Base-by-base conservation (phyloP, 2,888 invertebrate genomes). In the Eremobia ochroleuca region DNA sequence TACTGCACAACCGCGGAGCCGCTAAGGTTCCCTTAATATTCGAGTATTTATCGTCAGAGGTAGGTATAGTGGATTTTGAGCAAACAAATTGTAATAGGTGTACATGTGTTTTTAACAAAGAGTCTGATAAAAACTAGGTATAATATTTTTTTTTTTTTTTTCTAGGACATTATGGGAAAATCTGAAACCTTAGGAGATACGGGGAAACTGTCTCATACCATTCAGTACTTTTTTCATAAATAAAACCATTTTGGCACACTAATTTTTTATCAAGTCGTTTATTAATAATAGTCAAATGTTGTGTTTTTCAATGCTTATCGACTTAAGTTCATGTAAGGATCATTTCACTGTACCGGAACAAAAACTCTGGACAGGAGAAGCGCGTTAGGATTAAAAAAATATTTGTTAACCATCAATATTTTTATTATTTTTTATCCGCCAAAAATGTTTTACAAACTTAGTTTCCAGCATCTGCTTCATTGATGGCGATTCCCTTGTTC, bases 1-100 rank as follows among this genome's bases (percentile, higher is more conserved):
- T 85, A 59, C 83, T 62, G 21, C 18, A 55, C 40, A 21, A 40
- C 59, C 52, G 37, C 66, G 13, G 28, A 69, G n/a, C 70, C 5
- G 37, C n/a, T 21, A 43, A 73, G 65, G 43, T 81, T 61, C 58
- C 28, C 52, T 66, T 65, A 65, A 85, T 61, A 62, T 69, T 61
- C 43, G 13, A 73, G 65, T 66, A 73, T 82, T 73, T 85, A 70
- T 73, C 49, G 43, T 52, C 59, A n/a, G 25, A n/a, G 34, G 55
- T 49, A 68, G 3, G 2, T 59, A 11, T 15, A 61, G 4, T n/a
- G 9, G n/a, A 2, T 52, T 34, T 37, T 43, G 5, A n/a, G 72
- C 8, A 55, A 28, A 71, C 25, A 31, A 52, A 73, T 43, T n/a
- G 6, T 40, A 52, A 9, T 28, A 25, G 5, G 1, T 4, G 25